Evolutionary conservation across 1,140 invertebrate genomes (phyloP).

Genomic region (Bombus breviceps): DNA sequence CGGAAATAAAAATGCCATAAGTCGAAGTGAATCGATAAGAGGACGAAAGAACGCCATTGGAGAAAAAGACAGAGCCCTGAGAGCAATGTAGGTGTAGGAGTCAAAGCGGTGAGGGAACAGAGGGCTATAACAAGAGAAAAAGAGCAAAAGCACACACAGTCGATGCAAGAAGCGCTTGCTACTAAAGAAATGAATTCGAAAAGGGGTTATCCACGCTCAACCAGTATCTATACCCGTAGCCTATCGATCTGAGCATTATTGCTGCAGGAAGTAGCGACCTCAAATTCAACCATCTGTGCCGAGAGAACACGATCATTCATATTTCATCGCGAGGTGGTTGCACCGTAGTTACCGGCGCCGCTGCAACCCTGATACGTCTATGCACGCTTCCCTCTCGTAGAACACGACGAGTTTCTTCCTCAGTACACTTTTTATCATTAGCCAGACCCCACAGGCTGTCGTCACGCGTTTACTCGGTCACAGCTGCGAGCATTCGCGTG

Average conservation of each 20-base stretch:
- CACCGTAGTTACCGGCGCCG: slow-evolving; percentile 53
- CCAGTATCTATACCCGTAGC: slow-evolving; percentile 62
- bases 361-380: slow-evolving; percentile 19
- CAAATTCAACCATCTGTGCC: slow-evolving; percentile 71
- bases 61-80: neutral
- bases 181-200: slow-evolving; percentile 67
- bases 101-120: too few species aligned
- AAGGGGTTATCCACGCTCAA: slow-evolving; percentile 59
- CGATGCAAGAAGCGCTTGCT: slow-evolving; percentile 21
- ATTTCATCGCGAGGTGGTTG: slow-evolving; percentile 70
- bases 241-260: slow-evolving; percentile 71
- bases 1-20: slow-evolving; percentile 65
- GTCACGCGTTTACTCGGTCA: slow-evolving; percentile 23
- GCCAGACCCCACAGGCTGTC: neutral
- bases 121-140: neutral
- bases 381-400: neutral
- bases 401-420: neutral
- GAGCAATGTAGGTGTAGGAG: neutral
- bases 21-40: slow-evolving; percentile 63
- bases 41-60: slow-evolving; percentile 49
- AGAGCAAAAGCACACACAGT: neutral
- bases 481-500: slow-evolving; percentile 23
- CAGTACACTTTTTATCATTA: slow-evolving; percentile 3
- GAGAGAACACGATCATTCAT: slow-evolving; percentile 67
- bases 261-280: slow-evolving; percentile 69